Evolutionary conservation across 2,888 invertebrate genomes (phyloP), one percentile per base, ranked within the genome.

Genomic region (Thumatha senex): DNA sequence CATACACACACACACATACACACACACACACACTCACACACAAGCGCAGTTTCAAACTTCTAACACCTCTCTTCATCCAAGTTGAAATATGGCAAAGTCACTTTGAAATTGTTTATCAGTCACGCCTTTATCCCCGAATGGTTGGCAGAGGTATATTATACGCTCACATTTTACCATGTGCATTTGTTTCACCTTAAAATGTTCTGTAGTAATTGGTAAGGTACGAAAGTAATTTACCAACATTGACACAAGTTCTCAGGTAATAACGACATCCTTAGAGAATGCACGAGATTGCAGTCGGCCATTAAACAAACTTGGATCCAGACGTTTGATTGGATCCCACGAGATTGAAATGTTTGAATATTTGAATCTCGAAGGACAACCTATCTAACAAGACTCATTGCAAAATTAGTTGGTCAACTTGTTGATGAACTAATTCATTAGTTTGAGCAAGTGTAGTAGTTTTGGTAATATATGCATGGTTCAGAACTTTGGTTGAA

Each of bases 311-410:
- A 67, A 74, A 71, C 69, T 70, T 46, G 51, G 64, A 68, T 70
- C 60, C 58, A 54, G 65, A 65, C 70, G 67, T 69, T 70, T 83
- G 83, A 83, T 82, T 82, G 74, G 74, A 61, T 72, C 82, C 70
- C 70, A 12, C 10, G 81, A 72, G 82, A 71, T 58, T 56, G 50
- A 50, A 55, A 62, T 61, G 61, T 66, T 75, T 67, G 51, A 55
- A 62, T 61, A 60, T 66, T 75, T 67, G 51, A 58, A 47, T 57
- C 58, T 51, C 63, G 48, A 51, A 48, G 50, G 35, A 35, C 46
- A 55, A 56, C 59, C 49, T 51, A 59, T 64, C 72, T 58, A 60
- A 54, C n/a, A n/a, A n/a, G n/a, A 39, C 51, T 53, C 62, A 69
- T 69, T 51, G 48, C 52, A 46, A 52, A 60, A 70, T 64, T 62